Conservation (phyloP, 2,797 vertebrate species). For the Limosa lapponica region DNA sequence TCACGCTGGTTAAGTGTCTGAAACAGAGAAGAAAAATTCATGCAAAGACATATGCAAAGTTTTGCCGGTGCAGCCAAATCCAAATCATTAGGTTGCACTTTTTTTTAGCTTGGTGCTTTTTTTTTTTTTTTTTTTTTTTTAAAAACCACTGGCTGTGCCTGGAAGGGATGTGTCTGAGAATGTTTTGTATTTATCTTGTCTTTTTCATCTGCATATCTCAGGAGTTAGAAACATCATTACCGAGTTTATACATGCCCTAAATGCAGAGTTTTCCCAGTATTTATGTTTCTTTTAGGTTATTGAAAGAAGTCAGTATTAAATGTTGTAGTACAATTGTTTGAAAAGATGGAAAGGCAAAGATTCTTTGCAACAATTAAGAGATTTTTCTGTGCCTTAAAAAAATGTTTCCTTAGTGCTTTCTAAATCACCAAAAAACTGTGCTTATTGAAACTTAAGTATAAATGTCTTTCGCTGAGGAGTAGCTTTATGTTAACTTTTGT, state of each 20-base stretch:
- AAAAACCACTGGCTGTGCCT: background rate
- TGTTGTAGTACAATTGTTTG: background rate
- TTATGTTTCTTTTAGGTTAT: background rate
- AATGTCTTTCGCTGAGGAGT: background rate
- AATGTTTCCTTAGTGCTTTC: background rate
- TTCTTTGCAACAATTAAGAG: background rate
- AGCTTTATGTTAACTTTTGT: background rate
- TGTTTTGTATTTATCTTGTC: constrained; percentile 8
- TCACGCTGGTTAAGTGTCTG: background rate
- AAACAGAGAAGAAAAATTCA: background rate
- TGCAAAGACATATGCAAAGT: background rate
- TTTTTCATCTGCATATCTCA: constrained; percentile 18
- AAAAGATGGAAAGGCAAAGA: background rate
- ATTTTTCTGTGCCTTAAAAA: background rate
- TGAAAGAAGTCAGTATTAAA: background rate
- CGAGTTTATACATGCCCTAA: background rate
- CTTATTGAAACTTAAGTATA: background rate
- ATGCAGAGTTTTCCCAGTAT: background rate
- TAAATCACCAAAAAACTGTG: background rate
- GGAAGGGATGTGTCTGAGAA: background rate
- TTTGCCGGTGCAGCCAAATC: background rate
- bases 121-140: background rate
- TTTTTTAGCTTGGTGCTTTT: background rate
- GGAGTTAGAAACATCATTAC: background rate
- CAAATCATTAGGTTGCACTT: background rate